phyloP scores from a whole-genome alignment of 2,113 vertebrate species.

The Perca fluviatilis region DNA sequence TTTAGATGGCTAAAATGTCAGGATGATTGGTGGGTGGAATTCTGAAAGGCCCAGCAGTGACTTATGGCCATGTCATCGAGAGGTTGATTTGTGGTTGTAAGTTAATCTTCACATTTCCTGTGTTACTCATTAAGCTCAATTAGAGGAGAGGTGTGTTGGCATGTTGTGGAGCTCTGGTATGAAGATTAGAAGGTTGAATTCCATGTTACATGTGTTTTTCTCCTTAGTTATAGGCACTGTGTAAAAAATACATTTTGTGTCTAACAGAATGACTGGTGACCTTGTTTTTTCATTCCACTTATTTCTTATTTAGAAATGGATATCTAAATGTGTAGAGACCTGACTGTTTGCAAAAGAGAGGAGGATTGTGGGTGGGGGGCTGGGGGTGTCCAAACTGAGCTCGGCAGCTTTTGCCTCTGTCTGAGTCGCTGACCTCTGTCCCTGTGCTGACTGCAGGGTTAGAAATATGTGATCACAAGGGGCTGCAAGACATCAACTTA shows the following conservation, averaged over 20 bases:
- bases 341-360: not conserved
- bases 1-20: not conserved
- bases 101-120: slow-evolving; percentile 37
- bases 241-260: not conserved
- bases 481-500: not conserved
- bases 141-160: slow-evolving; percentile 24
- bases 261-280: not conserved
- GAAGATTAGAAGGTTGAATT: not conserved
- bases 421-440: slow-evolving; percentile 29
- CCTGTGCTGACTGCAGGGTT: not conserved
- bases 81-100: slow-evolving; percentile 5
- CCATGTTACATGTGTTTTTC: not conserved
- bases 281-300: no score
- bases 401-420: slow-evolving; percentile 44
- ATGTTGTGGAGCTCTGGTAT: not conserved
- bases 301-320: not conserved
- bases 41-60: not conserved
- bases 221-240: not conserved
- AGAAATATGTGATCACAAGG: slow-evolving; percentile 2
- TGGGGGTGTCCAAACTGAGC: slow-evolving; percentile 53
- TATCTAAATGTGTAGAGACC: not conserved
- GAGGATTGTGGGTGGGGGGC: not conserved
- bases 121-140: slow-evolving; percentile 56
- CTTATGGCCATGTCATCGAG: not conserved
- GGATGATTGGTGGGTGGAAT: not conserved